Evolutionary conservation across 2,113 vertebrate genomes (phyloP).

Genomic region (Corythoichthys haematopterus): DNA sequence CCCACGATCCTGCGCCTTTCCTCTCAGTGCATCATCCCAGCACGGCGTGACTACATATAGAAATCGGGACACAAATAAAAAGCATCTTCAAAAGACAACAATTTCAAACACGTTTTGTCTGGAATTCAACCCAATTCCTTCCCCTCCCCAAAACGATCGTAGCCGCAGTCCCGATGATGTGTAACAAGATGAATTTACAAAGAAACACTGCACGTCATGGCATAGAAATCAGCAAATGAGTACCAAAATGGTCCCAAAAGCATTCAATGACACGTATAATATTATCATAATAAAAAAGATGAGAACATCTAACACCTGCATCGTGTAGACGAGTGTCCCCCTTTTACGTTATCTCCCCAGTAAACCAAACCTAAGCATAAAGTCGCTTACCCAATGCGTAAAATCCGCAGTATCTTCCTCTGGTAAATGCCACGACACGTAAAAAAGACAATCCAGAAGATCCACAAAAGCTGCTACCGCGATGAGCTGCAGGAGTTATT

Average conservation of each 20-base stretch:
- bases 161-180: background rate
- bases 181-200: background rate
- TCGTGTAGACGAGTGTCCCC: background rate
- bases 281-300: background rate
- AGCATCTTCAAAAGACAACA: background rate
- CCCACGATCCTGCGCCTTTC: slow-evolving; percentile 44
- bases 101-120: background rate
- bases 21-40: slow-evolving; percentile 66
- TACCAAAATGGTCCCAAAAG: background rate
- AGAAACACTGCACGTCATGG: background rate
- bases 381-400: background rate
- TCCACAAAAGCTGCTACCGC: slow-evolving; percentile 36
- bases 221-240: background rate
- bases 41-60: slow-evolving; percentile 24
- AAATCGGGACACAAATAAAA: background rate
- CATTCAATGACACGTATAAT: background rate
- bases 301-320: background rate
- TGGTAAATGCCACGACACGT: background rate
- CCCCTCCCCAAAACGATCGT: background rate
- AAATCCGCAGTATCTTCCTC: slow-evolving; percentile 1
- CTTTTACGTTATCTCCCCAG: background rate
- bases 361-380: background rate
- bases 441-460: slow-evolving; percentile 20
- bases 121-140: background rate
- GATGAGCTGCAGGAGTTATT: slow-evolving; percentile 38